A percentile compares a stretch with the other conserved stretches of the same genome.
These are phyloP conservation scores for Eugnorisma glareosa DNA, from an alignment of 2,888 invertebrate species.

Conservation along the genomic window DNA sequence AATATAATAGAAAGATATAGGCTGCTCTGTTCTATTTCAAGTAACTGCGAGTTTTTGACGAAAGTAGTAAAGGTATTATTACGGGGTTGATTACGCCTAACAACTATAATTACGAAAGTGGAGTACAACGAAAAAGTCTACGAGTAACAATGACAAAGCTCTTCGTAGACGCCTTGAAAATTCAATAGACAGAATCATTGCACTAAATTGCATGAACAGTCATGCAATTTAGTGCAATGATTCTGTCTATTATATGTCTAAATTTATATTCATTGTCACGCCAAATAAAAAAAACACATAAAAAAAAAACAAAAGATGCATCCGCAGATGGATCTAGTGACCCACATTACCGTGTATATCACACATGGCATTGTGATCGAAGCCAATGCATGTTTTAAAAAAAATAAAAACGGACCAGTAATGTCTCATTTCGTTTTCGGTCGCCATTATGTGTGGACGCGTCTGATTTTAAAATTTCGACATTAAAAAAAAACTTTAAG, in stretches of 20 bases:
- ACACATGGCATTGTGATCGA: constrained; percentile 78
- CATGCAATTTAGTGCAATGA: no score
- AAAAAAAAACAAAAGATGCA: constrained; percentile 76
- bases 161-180: neutral
- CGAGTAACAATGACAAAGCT: neutral
- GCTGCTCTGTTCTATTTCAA: no score
- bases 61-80: neutral
- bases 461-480: constrained; percentile 52
- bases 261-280: constrained; percentile 26
- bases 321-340: constrained; percentile 84
- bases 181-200: constrained; percentile 26
- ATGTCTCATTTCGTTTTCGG: constrained; percentile 83
- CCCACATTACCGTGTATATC: constrained; percentile 81
- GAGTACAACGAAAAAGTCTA: neutral
- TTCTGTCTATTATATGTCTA: no score
- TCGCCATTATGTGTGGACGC: constrained; percentile 77
- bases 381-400: constrained; percentile 73
- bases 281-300: constrained; percentile 59
- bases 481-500: constrained; percentile 14
- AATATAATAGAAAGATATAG: no score
- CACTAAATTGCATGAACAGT: constrained; percentile 56
- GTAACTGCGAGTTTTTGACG: neutral
- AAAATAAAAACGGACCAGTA: constrained; percentile 80
- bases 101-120: neutral
- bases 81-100: neutral